Conservation (phyloP, 2,888 invertebrate genomes). For the Amphipyra tragopoginis region DNA sequence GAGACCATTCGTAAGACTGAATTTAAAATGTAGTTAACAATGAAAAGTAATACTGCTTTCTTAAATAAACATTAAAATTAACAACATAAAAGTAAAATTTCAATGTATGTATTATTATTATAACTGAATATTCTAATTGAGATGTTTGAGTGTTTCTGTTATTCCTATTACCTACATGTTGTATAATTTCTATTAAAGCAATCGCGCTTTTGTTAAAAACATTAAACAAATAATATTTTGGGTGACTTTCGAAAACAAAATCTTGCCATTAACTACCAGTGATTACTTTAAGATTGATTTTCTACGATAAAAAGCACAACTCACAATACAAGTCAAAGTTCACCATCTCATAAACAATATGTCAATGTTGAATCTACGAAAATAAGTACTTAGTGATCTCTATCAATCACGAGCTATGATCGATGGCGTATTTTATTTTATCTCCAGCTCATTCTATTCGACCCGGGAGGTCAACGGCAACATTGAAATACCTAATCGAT, state of each 20-base stretch:
- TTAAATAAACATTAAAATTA: no score
- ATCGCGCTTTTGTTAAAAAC: no score
- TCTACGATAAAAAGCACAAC: conserved; percentile 40
- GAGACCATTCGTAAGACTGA: no score
- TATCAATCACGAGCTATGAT: conserved; percentile 61
- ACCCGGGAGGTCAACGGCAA: conserved; percentile 60
- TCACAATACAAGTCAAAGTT: conserved; percentile 36
- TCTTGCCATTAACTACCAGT: not conserved
- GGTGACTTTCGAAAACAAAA: not conserved
- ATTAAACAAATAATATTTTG: no score
- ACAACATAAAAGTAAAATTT: no score
- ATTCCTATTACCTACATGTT: no score
- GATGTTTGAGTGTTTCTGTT: no score
- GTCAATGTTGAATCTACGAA: conserved; percentile 46
- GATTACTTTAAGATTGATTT: conserved; percentile 12
- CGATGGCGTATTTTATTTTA: conserved; percentile 54
- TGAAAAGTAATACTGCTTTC: no score
- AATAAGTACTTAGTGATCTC: conserved; percentile 32
- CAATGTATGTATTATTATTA: no score
- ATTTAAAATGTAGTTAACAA: no score
- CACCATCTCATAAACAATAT: conserved; percentile 38
- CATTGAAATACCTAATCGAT: conserved; percentile 53
- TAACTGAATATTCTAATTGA: no score
- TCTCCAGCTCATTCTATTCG: conserved; percentile 46
- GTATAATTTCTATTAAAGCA: no score